These are phyloP conservation scores for Hylaeus anthracinus DNA, from an alignment of 1,140 invertebrate species.

Conservation along the genomic window DNA sequence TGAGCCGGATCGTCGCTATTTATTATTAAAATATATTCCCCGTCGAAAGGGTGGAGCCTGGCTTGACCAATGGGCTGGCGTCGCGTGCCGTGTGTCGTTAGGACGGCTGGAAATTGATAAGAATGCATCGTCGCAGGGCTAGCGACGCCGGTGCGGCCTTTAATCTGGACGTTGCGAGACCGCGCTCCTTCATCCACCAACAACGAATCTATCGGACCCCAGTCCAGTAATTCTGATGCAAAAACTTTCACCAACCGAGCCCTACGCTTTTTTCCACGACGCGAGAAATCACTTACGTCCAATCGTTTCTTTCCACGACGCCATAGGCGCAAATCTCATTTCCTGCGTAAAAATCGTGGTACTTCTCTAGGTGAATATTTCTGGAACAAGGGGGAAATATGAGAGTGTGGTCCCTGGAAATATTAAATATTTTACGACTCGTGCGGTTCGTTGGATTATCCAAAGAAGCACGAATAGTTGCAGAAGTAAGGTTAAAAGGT, in stretches of 20 bases:
- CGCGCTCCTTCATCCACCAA: not conserved
- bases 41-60: constrained; percentile 74
- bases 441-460: too few relatives aligned
- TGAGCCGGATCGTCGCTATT: constrained; percentile 69
- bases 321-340: too few relatives aligned
- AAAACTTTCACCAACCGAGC: not conserved
- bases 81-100: constrained; percentile 78
- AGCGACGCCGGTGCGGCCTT: constrained; percentile 18
- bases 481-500: too few relatives aligned
- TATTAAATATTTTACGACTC: too few relatives aligned
- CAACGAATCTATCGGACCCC: constrained; percentile 37
- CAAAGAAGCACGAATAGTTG: too few relatives aligned
- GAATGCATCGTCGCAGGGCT: constrained; percentile 63
- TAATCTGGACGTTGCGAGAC: constrained; percentile 26
- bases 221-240: constrained; percentile 24
- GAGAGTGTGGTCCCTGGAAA: too few relatives aligned
- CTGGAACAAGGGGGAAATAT: too few relatives aligned
- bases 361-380: too few relatives aligned
- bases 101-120: constrained; percentile 77
- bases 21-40: constrained; percentile 78
- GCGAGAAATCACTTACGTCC: constrained; percentile 5
- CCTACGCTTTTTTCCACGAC: not conserved
- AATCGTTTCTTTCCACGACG: too few relatives aligned
- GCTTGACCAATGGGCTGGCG: constrained; percentile 71
- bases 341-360: too few relatives aligned